Evolutionary conservation across 2,797 vertebrate species (phyloP).

Genomic region (Stomatorhinus walkeri): DNA sequence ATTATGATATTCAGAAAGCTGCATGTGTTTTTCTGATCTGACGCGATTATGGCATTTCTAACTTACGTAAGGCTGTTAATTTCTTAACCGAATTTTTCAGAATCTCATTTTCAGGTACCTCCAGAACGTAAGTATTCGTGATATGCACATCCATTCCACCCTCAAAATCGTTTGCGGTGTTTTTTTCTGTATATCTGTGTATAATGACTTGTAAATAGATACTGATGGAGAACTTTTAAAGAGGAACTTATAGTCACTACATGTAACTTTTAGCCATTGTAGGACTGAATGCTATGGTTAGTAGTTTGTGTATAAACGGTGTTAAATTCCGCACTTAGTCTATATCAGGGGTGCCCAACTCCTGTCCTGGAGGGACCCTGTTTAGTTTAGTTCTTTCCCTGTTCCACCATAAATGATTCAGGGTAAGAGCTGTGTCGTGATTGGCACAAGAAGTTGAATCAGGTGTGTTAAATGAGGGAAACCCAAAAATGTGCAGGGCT

Average conservation of each 20-base stretch:
- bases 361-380: too few species aligned
- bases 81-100: slow-evolving; percentile 67
- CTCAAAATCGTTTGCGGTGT: background rate
- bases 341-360: too few species aligned
- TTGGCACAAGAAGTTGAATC: too few species aligned
- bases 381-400: too few species aligned
- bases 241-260: background rate
- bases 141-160: background rate
- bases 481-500: too few species aligned
- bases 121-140: slow-evolving; percentile 79
- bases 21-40: background rate
- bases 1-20: background rate
- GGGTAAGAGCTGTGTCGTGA: too few species aligned
- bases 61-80: background rate
- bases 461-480: too few species aligned
- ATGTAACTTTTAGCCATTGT: background rate
- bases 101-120: slow-evolving; percentile 97
- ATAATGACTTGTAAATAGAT: background rate
- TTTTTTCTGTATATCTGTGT: background rate
- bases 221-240: background rate
- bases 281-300: background rate
- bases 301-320: background rate
- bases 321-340: background rate
- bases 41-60: background rate
- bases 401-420: too few species aligned